Evolutionary conservation across 2,113 vertebrate species (phyloP).

Genomic region (Sterna hirundo): DNA sequence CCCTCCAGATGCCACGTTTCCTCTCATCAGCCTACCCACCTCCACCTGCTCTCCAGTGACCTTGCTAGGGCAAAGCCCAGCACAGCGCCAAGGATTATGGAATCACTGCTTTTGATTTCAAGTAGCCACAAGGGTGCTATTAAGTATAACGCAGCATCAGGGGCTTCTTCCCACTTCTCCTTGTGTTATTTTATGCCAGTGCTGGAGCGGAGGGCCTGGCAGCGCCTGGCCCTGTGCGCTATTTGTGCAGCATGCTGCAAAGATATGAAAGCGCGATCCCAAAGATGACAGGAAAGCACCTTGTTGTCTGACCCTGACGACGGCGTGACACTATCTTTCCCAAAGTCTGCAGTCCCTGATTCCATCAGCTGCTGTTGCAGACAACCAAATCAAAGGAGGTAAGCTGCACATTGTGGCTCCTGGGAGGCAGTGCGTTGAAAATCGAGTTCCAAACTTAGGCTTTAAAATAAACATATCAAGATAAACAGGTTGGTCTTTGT

Average conservation of each 20-base stretch:
- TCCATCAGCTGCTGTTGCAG: neutral
- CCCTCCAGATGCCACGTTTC: neutral
- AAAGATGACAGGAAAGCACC: neutral
- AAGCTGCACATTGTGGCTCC: neutral
- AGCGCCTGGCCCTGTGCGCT: neutral
- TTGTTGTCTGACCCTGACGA: accelerated
- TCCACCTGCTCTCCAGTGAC: neutral
- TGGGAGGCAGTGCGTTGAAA: neutral
- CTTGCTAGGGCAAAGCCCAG: neutral
- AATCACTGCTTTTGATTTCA: neutral
- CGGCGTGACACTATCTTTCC: accelerated
- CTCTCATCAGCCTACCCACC: neutral
- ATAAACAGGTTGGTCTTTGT: constrained; percentile 27
- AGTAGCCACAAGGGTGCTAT: neutral
- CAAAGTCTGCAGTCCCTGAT: neutral
- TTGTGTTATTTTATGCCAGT: neutral
- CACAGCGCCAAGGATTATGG: neutral
- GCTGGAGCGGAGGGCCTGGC: neutral
- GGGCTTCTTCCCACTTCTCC: neutral
- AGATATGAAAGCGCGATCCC: neutral
- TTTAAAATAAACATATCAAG: constrained; percentile 34
- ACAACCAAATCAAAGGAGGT: neutral
- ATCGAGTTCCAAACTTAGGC: neutral
- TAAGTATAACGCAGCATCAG: neutral
- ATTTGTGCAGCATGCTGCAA: neutral